phyloP scores from a whole-genome alignment of 2,888 invertebrate species.

The Tyria jacobaeae region DNA sequence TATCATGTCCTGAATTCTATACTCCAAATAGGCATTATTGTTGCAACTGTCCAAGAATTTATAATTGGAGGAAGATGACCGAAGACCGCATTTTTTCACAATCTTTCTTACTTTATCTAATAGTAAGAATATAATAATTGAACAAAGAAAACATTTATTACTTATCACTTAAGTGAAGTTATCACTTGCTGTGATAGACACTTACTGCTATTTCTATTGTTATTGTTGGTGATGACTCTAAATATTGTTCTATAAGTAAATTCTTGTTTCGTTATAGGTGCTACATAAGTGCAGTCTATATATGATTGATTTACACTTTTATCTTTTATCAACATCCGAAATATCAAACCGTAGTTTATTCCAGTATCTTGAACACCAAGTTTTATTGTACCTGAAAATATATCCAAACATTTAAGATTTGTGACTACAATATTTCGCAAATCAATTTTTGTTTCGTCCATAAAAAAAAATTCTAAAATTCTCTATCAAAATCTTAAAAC shows the following conservation, averaged over 20 bases:
- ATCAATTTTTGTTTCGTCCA: neutral
- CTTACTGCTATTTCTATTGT: neutral
- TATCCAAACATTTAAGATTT: neutral
- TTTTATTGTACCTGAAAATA: neutral
- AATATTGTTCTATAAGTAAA: constrained; percentile 1
- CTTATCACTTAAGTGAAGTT: neutral
- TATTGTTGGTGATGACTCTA: neutral
- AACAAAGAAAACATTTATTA: neutral
- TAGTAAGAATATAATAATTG: no score
- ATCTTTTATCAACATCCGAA: neutral
- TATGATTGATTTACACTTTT: neutral
- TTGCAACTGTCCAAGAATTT: no score
- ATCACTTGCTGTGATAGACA: neutral
- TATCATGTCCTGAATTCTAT: neutral
- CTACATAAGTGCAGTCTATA: neutral
- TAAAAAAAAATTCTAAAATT: no score
- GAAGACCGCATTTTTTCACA: no score
- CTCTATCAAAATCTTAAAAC: no score
- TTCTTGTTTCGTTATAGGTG: neutral
- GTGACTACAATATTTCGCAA: neutral
- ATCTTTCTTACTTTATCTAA: no score
- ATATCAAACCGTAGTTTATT: neutral
- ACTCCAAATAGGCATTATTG: no score
- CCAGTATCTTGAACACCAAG: neutral
- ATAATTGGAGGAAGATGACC: no score